Base-by-base conservation (phyloP, 2,113 vertebrate genomes). In the Xenus cinereus region DNA sequence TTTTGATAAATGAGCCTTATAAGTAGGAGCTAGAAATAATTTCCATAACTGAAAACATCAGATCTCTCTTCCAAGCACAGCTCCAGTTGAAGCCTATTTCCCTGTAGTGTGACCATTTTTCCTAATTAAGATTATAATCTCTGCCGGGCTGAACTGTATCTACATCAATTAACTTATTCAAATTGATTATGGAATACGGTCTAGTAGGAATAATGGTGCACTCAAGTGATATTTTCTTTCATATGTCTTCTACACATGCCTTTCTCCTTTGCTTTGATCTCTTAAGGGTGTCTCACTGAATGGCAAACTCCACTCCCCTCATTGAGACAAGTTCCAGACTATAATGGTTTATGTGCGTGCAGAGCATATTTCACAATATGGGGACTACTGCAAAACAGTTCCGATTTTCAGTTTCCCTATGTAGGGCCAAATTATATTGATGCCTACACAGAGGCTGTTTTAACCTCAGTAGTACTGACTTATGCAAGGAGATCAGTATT, bases 141-240 rank as follows among this genome's bases (percentile, higher is more conserved):
- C 64, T 93, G 30, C 28, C 39, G 78, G 77, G 66, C 35, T 93
- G 89, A 91, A 91, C 75, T 74, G 48, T 89, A 94, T 79, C 85
- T 87, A 79, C 35, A 66, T 87, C 71, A 96, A 91, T 91, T 95
- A 94, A 93, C 54, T 82, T 92, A 89, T 50, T 95, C 56, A 91
- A 89, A 93, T 75, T 96, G 87, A 79, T 84, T 75, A 93, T 41
- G 53, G 73, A 96, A 66, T 93, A 79, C 32, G 62, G 48, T 57
- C 60, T 71, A 88, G 83, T 73, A 94, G 56, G 71, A 85, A 72
- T 45, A 93, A 54, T 33, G 30, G 67, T 57, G 26, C 30, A 72
- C 28, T 91, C 28, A 63, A 43, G 23, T 75, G 27, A 33, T 67
- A 89, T 46, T 80, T 91, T 79, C 37, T 68, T 79, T 75, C 48